These are phyloP conservation scores for Atractosteus spatula DNA, from an alignment of 2,113 vertebrate species.

Conservation along the genomic window DNA sequence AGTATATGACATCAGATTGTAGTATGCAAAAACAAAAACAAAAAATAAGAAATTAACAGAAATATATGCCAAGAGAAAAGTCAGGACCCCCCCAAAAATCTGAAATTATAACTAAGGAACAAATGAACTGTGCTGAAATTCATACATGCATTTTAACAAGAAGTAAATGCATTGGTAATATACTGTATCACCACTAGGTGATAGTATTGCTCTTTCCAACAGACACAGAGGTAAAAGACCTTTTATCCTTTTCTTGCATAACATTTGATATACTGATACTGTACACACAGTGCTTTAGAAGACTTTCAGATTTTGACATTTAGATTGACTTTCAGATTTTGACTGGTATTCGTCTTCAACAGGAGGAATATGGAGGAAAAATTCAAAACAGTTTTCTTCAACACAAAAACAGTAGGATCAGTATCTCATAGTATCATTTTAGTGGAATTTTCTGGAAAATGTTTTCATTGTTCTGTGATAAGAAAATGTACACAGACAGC, in stretches of 20 bases:
- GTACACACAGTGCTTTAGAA: conserved; percentile 26
- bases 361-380: conserved; percentile 20
- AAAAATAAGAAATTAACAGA: no score
- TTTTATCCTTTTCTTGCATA: conserved; percentile 12
- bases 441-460: conserved; percentile 28
- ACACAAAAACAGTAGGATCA: conserved; percentile 25
- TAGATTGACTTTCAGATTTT: no score
- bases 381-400: conserved; percentile 23
- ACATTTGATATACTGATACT: conserved; percentile 33
- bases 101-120: no score
- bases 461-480: conserved; percentile 36
- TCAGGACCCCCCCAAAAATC: no score
- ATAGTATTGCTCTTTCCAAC: conserved; percentile 54
- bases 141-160: not conserved
- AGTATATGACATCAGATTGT: no score
- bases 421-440: not conserved
- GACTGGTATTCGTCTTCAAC: conserved; percentile 17
- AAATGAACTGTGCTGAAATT: no score
- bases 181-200: conserved; percentile 49
- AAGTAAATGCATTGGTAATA: conserved; percentile 15
- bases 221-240: not conserved
- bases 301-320: conserved; percentile 18
- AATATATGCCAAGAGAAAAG: no score
- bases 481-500: conserved; percentile 38
- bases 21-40: no score